Percentiles rank a stretch among this genome's conserved stretches.
phyloP scores from a whole-genome alignment of 1,140 invertebrate genomes.

The Saccostrea cuccullata region DNA sequence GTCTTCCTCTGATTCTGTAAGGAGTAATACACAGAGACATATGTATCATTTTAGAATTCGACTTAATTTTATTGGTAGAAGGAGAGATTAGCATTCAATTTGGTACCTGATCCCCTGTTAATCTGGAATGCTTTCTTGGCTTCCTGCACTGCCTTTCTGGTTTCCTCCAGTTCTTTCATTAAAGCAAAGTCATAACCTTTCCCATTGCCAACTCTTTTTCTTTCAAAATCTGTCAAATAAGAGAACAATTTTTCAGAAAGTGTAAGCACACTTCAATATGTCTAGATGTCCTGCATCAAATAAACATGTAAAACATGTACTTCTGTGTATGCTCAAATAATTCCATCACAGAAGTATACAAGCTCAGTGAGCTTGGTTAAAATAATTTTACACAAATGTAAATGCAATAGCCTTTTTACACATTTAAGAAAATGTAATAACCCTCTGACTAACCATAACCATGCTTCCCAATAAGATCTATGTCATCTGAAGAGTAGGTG shows the following conservation, averaged over 20 bases:
- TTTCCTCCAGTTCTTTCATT: slow-evolving; percentile 67
- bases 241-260: not conserved
- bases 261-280: not conserved
- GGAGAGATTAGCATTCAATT: not conserved
- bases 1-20: slow-evolving; percentile 53
- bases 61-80: no score
- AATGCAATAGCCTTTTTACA: no score
- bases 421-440: no score
- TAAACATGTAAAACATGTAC: not conserved
- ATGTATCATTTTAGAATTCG: no score
- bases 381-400: no score
- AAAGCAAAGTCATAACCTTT: slow-evolving; percentile 60
- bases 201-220: slow-evolving; percentile 16
- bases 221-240: not conserved
- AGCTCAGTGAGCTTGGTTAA: no score
- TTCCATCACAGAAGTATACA: no score
- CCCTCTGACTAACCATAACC: slow-evolving; percentile 2
- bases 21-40: not conserved
- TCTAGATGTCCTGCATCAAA: not conserved
- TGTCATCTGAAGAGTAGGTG: slow-evolving; percentile 47
- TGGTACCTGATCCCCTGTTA: slow-evolving; percentile 37
- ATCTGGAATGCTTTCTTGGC: slow-evolving; percentile 59
- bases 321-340: no score
- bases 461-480: slow-evolving; percentile 21
- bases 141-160: slow-evolving; percentile 68